Percentiles rank a stretch among this genome's conserved stretches.
phyloP scores from a whole-genome alignment of 2,888 invertebrate genomes.

The Cetonia aurata region DNA sequence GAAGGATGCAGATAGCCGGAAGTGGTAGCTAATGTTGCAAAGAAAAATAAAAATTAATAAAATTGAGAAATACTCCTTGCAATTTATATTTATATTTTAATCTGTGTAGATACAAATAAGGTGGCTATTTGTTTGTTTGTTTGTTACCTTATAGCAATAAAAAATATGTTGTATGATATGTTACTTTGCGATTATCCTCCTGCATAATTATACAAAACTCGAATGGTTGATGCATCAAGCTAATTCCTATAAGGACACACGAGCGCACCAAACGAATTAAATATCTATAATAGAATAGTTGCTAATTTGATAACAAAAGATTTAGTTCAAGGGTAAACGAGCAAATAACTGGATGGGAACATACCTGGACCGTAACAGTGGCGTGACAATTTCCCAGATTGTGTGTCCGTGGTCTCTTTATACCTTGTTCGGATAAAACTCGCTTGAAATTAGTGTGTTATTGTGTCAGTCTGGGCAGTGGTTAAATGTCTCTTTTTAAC shows the following conservation, averaged over 20 bases:
- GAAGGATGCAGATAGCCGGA: no score
- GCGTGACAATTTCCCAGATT: slow-evolving; percentile 52
- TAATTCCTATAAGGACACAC: slow-evolving; percentile 4
- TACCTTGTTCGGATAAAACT: slow-evolving; percentile 27
- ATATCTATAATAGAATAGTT: slow-evolving; percentile 31
- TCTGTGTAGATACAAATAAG: no score
- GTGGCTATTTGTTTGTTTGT: no score
- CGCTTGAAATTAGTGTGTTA: slow-evolving; percentile 39
- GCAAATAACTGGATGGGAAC: slow-evolving; percentile 42
- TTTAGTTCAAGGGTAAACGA: slow-evolving; percentile 45
- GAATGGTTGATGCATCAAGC: no score
- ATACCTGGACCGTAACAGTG: slow-evolving; percentile 51
- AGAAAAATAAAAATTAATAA: no score
- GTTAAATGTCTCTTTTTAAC: slow-evolving; percentile 30
- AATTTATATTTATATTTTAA: no score
- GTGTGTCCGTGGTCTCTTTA: slow-evolving; percentile 43
- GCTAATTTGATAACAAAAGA: slow-evolving; percentile 43
- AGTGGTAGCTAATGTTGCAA: no score
- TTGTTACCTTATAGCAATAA: no score
- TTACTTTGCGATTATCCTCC: no score
- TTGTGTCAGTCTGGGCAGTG: slow-evolving; percentile 37
- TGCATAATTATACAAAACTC: no score
- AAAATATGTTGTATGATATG: no score
- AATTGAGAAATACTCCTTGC: no score
- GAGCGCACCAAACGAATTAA: slow-evolving; percentile 13